phyloP scores from a whole-genome alignment of 2,888 invertebrate genomes.

The Oligia fasciuncula region DNA sequence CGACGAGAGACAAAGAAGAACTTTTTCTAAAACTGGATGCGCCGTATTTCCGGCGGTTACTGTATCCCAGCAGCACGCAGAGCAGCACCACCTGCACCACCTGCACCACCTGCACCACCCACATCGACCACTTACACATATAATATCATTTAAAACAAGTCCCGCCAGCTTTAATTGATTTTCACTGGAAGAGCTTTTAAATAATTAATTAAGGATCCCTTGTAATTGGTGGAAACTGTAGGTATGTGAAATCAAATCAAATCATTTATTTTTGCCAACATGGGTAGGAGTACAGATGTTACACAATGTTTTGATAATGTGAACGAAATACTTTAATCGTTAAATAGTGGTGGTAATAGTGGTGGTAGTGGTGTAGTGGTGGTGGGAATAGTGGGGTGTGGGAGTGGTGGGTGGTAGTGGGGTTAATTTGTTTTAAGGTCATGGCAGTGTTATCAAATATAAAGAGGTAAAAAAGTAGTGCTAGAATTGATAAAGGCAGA shows the following conservation, averaged over 20 bases:
- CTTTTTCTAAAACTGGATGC: not conserved
- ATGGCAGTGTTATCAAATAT: not conserved
- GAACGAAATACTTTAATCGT: not conserved
- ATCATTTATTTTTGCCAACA: too few relatives aligned
- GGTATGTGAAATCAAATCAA: too few relatives aligned
- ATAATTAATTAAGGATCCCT: constrained; percentile 21
- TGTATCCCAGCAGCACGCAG: not conserved
- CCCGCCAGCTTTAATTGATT: constrained; percentile 29
- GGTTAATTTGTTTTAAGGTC: not conserved
- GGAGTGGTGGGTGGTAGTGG: too few relatives aligned
- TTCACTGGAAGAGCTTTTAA: constrained; percentile 34
- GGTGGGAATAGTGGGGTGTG: too few relatives aligned
- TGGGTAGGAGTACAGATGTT: too few relatives aligned
- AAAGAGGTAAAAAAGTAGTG: not conserved
- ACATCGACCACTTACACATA: constrained; percentile 19
- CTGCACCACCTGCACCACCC: constrained; percentile 31
- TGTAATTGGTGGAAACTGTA: not conserved
- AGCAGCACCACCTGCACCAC: constrained; percentile 3
- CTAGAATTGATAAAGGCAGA: not conserved
- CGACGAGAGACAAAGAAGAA: not conserved
- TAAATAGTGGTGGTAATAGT: too few relatives aligned
- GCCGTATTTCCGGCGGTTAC: not conserved
- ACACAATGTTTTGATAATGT: too few relatives aligned
- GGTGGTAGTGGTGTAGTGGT: too few relatives aligned
- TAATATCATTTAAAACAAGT: constrained; percentile 30